Conservation (phyloP, 2,888 invertebrate genomes). For the Branchipolynoe longqiensis region DNA sequence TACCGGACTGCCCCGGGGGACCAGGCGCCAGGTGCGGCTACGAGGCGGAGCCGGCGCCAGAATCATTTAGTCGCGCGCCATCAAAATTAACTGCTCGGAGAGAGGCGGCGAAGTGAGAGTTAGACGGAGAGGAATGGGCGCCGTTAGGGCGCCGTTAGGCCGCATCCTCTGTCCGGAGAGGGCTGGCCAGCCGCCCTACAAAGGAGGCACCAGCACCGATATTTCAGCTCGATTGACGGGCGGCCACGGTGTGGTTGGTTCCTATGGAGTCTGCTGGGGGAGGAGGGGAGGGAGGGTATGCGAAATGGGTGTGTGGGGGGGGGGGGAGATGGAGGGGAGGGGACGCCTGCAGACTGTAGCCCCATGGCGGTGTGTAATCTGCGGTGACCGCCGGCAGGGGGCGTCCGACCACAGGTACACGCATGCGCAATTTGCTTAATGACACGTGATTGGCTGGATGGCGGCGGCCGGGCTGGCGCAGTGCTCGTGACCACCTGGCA, state of each 20-base stretch:
- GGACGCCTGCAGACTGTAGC: background rate
- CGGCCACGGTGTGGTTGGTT: background rate
- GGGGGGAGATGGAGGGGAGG: background rate
- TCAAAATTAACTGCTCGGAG: slow-evolving; percentile 18
- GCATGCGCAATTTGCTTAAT: slow-evolving; percentile 43
- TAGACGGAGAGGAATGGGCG: background rate
- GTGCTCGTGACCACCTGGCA: too few species aligned
- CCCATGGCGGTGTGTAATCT: slow-evolving; percentile 9
- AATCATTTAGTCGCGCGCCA: slow-evolving; percentile 1
- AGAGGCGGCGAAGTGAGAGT: background rate
- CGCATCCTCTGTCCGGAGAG: background rate
- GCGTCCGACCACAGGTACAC: slow-evolving; percentile 7
- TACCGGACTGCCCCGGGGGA: background rate
- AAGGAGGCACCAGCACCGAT: background rate
- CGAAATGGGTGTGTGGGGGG: background rate
- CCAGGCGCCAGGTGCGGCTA: background rate
- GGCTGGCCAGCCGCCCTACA: background rate
- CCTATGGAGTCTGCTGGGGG: background rate
- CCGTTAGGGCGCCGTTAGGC: background rate
- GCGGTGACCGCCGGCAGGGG: slow-evolving; percentile 33
- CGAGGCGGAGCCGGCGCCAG: background rate
- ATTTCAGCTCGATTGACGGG: background rate
- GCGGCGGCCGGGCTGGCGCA: too few species aligned
- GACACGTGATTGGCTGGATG: slow-evolving; percentile 34
- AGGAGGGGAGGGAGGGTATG: background rate